Evolutionary conservation across 2,797 vertebrate genomes (phyloP).

Genomic region (Tragelaphus oryx): DNA sequence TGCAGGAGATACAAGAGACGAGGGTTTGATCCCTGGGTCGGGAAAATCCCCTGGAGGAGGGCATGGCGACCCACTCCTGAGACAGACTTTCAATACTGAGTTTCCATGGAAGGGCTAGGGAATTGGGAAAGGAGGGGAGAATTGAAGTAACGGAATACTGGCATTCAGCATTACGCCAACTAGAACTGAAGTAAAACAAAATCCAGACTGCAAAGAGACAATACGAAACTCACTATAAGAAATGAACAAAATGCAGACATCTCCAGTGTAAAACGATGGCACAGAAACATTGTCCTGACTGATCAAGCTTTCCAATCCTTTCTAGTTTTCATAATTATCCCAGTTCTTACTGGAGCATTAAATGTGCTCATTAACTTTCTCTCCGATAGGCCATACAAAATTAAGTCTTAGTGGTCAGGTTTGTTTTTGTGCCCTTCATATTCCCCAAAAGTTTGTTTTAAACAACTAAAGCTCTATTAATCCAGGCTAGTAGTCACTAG

Average conservation of each 20-base stretch:
- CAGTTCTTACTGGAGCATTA: not conserved
- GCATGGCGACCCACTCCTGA: not conserved
- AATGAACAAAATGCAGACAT: not conserved
- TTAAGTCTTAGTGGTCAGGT: not conserved
- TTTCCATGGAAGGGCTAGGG: not conserved
- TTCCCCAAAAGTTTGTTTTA: not conserved
- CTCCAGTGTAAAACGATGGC: not conserved
- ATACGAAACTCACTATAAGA: not conserved
- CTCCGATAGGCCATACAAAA: not conserved
- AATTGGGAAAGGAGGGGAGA: conserved; percentile 27
- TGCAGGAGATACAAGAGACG: not conserved
- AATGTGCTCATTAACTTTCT: conserved; percentile 4
- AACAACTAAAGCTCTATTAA: not conserved
- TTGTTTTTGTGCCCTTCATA: not conserved
- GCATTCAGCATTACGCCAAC: not conserved
- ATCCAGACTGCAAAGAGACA: not conserved
- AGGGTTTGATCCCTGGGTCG: not conserved
- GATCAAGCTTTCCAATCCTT: not conserved
- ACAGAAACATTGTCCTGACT: not conserved
- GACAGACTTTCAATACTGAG: not conserved
- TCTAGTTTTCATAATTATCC: not conserved
- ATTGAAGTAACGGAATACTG: not conserved
- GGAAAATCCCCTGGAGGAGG: not conserved
- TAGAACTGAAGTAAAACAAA: not conserved
- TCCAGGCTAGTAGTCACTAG: not conserved